phyloP scores from a whole-genome alignment of 2,113 vertebrate species.

The Passer domesticus region DNA sequence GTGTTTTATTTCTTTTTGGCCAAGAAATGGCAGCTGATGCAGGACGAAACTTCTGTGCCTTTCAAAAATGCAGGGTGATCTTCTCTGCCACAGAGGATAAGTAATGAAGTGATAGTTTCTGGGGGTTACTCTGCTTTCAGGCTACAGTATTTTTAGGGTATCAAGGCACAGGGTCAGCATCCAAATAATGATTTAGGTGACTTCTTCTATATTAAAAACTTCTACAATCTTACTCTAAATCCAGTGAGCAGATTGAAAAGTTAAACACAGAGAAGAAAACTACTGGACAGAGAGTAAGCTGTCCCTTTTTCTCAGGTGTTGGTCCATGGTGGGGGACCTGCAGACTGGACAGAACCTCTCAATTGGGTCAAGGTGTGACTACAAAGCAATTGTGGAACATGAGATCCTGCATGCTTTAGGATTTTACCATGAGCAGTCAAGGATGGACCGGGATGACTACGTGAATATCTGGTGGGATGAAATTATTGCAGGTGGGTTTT shows the following conservation, averaged over 20 bases:
- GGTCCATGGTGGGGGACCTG: slow-evolving; percentile 85
- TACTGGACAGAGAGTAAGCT: neutral
- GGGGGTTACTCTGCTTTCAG: neutral
- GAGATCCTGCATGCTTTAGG: slow-evolving; percentile 89
- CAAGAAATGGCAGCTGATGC: neutral
- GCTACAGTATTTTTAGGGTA: neutral
- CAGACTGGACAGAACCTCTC: slow-evolving; percentile 85
- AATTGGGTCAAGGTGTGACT: slow-evolving; percentile 83
- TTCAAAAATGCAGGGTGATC: neutral
- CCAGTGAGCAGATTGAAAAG: neutral
- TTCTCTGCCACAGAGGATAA: neutral
- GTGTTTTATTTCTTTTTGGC: neutral
- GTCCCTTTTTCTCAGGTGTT: slow-evolving; percentile 79
- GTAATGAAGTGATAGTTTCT: neutral
- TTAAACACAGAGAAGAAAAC: neutral
- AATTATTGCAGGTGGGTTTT: slow-evolving; percentile 78
- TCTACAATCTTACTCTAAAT: neutral
- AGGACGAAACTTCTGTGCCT: neutral
- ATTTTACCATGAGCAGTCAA: slow-evolving; percentile 92
- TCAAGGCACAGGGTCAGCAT: neutral
- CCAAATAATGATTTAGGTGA: neutral
- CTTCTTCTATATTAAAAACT: neutral
- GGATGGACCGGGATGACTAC: slow-evolving; percentile 89
- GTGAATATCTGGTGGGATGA: slow-evolving; percentile 88
- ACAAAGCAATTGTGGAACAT: slow-evolving; percentile 87